These are phyloP conservation scores for Sarcophaga variegata DNA, from an alignment of 2,888 invertebrate genomes.

Conservation along the genomic window DNA sequence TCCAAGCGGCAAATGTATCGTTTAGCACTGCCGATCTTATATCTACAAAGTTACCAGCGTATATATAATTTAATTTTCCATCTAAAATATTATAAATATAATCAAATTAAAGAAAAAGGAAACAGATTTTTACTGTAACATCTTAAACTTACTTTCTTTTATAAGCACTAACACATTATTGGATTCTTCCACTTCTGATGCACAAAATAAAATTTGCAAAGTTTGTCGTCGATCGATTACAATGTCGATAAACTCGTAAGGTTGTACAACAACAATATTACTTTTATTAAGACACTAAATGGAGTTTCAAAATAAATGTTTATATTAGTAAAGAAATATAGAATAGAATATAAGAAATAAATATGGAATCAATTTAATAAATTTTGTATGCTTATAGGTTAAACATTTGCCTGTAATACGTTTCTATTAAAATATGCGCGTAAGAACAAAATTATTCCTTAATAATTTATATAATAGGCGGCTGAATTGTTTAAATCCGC, in stretches of 20 bases:
- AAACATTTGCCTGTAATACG: too few species aligned
- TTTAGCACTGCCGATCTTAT: slow-evolving; percentile 64
- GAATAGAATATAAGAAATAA: too few species aligned
- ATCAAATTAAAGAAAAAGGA: background rate
- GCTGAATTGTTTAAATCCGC: too few species aligned
- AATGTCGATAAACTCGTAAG: slow-evolving; percentile 57
- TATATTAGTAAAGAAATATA: too few species aligned
- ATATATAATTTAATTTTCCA: slow-evolving; percentile 67
- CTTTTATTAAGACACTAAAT: slow-evolving; percentile 51
- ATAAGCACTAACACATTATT: slow-evolving; percentile 64
- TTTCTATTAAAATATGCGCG: too few species aligned
- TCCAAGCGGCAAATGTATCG: slow-evolving; percentile 64
- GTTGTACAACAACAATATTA: slow-evolving; percentile 55
- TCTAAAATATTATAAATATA: slow-evolving; percentile 34
- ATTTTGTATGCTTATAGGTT: too few species aligned
- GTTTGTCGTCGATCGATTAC: slow-evolving; percentile 35
- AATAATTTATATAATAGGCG: too few species aligned
- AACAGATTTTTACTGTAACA: background rate
- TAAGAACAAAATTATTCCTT: too few species aligned
- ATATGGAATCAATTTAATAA: too few species aligned
- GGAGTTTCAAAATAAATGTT: background rate
- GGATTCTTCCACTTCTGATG: slow-evolving; percentile 58
- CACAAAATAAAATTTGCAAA: slow-evolving; percentile 61
- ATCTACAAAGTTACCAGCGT: slow-evolving; percentile 66
- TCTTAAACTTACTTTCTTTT: slow-evolving; percentile 52